Percentiles rank a stretch among this genome's conserved stretches.
Conservation (phyloP, 2,113 vertebrate species). For the Phycodurus eques region DNA sequence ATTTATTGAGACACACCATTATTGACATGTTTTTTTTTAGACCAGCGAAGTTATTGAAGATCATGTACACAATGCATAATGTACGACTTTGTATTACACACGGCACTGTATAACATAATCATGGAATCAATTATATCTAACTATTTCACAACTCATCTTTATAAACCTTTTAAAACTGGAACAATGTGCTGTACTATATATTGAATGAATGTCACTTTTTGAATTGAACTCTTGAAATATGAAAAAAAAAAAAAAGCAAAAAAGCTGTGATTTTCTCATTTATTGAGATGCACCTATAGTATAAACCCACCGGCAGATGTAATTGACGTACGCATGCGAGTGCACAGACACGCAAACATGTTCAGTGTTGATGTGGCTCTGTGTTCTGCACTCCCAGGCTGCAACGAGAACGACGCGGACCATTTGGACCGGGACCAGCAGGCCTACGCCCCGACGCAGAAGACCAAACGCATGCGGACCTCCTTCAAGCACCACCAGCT, state of each 20-base stretch:
- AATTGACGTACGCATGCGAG: too few relatives aligned
- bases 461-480: slow-evolving; percentile 98
- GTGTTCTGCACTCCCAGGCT: slow-evolving; percentile 75
- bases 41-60: too few relatives aligned
- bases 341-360: not conserved
- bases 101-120: too few relatives aligned
- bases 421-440: slow-evolving; percentile 98
- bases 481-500: slow-evolving; percentile 99
- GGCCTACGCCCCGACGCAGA: slow-evolving; percentile 93
- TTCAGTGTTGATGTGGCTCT: too few relatives aligned
- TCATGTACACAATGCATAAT: too few relatives aligned
- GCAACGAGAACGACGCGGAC: slow-evolving; percentile 95
- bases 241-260: not conserved
- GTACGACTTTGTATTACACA: too few relatives aligned
- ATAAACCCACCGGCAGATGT: too few relatives aligned
- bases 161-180: not conserved
- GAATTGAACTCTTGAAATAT: not conserved
- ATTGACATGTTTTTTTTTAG: too few relatives aligned
- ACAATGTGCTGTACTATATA: not conserved
- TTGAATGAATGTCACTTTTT: not conserved
- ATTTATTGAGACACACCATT: too few relatives aligned
- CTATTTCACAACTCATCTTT: not conserved
- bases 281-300: too few relatives aligned
- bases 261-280: not conserved
- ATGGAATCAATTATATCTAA: not conserved